These are phyloP conservation scores for Synanthedon andrenaeformis DNA, from an alignment of 2,888 invertebrate genomes.

Conservation along the genomic window DNA sequence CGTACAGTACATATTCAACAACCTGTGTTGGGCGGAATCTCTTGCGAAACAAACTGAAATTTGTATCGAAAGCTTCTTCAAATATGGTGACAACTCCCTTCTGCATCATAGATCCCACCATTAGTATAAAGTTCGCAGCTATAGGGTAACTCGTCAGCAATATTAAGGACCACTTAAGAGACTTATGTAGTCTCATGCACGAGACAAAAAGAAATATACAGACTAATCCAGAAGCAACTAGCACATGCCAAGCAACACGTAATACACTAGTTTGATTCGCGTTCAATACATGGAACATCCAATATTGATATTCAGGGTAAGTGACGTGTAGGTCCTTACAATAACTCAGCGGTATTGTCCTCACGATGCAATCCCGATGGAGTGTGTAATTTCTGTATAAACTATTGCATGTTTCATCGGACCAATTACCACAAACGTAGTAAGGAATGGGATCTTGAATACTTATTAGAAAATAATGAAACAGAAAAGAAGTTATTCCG, in stretches of 20 bases:
- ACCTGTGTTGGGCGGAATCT: slow-evolving; percentile 18
- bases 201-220: slow-evolving; percentile 25
- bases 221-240: slow-evolving; percentile 35
- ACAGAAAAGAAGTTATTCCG: slow-evolving; percentile 24
- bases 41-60: slow-evolving; percentile 24
- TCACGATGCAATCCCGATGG: slow-evolving; percentile 38
- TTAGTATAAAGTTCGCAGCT: slow-evolving; percentile 22
- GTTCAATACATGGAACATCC: slow-evolving; percentile 26
- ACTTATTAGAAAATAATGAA: slow-evolving; percentile 51
- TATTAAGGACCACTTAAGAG: slow-evolving; percentile 25
- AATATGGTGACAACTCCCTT: slow-evolving; percentile 42
- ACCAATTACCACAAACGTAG: slow-evolving; percentile 39
- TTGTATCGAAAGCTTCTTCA: slow-evolving; percentile 32
- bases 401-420: slow-evolving; percentile 29
- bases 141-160: slow-evolving; percentile 27
- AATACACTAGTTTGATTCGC: slow-evolving; percentile 3
- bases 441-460: slow-evolving; percentile 49
- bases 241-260: slow-evolving; percentile 40
- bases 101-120: slow-evolving; percentile 49
- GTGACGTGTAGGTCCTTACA: slow-evolving; percentile 30
- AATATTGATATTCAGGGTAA: slow-evolving; percentile 52
- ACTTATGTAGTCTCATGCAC: slow-evolving; percentile 30
- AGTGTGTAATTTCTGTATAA: slow-evolving; percentile 35
- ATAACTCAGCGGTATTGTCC: slow-evolving; percentile 14
- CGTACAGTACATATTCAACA: slow-evolving; percentile 26